Base-by-base conservation (phyloP, 2,797 vertebrate species). In the Craterocephalus amniculus region DNA sequence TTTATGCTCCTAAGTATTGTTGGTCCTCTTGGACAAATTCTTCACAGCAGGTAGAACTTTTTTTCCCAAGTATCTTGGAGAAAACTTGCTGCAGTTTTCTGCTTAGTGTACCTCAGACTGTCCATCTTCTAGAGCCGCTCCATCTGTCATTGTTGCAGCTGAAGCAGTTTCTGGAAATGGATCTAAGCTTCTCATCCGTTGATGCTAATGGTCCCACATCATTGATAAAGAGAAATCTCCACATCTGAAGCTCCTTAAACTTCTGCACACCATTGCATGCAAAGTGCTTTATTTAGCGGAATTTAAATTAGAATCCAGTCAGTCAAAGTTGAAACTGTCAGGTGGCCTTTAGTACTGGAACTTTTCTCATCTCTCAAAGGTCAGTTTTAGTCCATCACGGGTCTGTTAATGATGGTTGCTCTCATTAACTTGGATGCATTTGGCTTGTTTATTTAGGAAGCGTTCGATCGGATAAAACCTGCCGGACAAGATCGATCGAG, bases 361-460 rank as follows among this genome's bases (percentile, higher is more conserved):
- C 60, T 61, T 32, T 67, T 36, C 54, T 63, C 26, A 59, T 70
- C 35, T 32, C 20, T 49, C 20, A 80, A 73, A 74, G 70, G 65
- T 76, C 52, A 74, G 61, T 79, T 45, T 36, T 63, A 38, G 56
- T 72, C 38, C 58, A 32, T 26, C 63, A 11, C 32, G 49, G 26
- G 58, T 64, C 59, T 52, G 62, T 66, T 73, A 76, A 74, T 72
- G 68, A 81, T 58, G n/a, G 36, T 48, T 32, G 14, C 60, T n/a
- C 24, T 68, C 49, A 62, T 75, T 69, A 60, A 40, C 58, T 22
- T 43, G 27, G 27, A 22, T 69, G 27, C 55, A 6, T 76, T 10
- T 32, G 57, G 72, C 31, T 59, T 35, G 31, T 48, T 35, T 48
- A 68, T 70, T 66, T 16, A 35, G 27, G 48, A 38, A 43, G 20